Conservation (phyloP, 1,140 invertebrate genomes). For the Cotesia glomerata region DNA sequence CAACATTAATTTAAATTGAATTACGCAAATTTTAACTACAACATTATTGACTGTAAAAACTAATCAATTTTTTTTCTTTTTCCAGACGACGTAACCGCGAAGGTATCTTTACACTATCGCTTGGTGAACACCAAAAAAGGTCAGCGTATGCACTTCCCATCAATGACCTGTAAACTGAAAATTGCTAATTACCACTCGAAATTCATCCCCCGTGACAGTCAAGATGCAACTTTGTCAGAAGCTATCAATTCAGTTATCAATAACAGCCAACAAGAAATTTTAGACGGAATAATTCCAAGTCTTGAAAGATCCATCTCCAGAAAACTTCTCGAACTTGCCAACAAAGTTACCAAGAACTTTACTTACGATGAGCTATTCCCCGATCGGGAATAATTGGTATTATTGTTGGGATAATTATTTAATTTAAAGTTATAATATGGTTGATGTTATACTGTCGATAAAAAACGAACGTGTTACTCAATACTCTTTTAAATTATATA, state of each 20-base stretch:
- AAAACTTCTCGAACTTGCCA: slow-evolving; percentile 38
- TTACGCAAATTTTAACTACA: neutral
- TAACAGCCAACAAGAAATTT: slow-evolving; percentile 45
- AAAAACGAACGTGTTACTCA: neutral
- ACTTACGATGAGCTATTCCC: slow-evolving; percentile 55
- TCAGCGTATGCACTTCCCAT: slow-evolving; percentile 40
- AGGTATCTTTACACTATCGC: slow-evolving; percentile 33
- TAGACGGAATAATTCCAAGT: slow-evolving; percentile 42
- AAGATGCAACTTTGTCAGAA: slow-evolving; percentile 38
- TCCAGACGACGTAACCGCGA: slow-evolving; percentile 38
- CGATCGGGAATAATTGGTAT: slow-evolving; percentile 42
- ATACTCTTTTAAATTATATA: too few relatives aligned
- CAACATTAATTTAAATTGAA: neutral
- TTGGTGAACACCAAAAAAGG: slow-evolving; percentile 33
- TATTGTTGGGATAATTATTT: neutral
- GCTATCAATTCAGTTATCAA: slow-evolving; percentile 45
- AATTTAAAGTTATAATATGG: neutral
- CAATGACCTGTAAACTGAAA: slow-evolving; percentile 42
- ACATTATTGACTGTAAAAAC: neutral
- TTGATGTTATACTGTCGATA: neutral
- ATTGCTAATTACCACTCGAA: slow-evolving; percentile 39
- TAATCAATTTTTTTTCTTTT: neutral
- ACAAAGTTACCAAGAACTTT: slow-evolving; percentile 49
- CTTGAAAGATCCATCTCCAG: slow-evolving; percentile 47
- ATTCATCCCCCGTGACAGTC: slow-evolving; percentile 35